A percentile compares a stretch with the other conserved stretches of the same genome.
phyloP scores from a whole-genome alignment of 2,797 vertebrate genomes.

The Synaphobranchus kaupii region DNA sequence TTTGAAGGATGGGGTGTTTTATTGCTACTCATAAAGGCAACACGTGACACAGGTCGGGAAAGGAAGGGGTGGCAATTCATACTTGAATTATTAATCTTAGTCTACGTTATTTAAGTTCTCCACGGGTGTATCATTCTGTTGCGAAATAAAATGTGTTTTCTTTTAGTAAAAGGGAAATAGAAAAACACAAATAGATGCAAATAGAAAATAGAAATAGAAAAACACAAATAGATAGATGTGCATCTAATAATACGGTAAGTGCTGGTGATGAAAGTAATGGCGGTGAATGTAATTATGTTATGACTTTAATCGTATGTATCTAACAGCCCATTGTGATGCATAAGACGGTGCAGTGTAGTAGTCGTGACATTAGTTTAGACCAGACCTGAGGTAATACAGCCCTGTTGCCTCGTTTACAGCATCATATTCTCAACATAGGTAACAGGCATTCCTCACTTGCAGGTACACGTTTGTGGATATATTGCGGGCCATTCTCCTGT shows the following conservation, averaged over 20 bases:
- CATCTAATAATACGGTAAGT: not conserved
- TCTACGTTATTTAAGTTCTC: not conserved
- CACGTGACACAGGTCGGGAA: not conserved
- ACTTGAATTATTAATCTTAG: not conserved
- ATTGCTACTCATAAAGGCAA: conserved; percentile 29
- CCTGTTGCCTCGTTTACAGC: not conserved
- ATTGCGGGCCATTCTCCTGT: conserved; percentile 92
- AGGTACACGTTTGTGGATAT: conserved; percentile 98
- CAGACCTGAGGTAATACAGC: not conserved
- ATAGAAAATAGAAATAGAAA: not conserved
- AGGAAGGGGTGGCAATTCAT: not conserved
- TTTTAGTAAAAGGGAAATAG: not conserved
- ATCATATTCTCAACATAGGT: not conserved
- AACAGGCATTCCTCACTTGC: conserved; percentile 30
- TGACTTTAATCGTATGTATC: not conserved
- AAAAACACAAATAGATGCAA: not conserved
- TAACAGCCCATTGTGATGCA: not conserved
- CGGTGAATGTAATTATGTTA: not conserved
- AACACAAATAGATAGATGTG: too few species aligned
- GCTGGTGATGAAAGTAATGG: not conserved
- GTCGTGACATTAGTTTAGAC: not conserved
- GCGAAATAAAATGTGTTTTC: not conserved
- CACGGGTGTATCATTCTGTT: not conserved
- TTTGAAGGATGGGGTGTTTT: conserved; percentile 27
- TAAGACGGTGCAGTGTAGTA: not conserved